A percentile compares a stretch with the other conserved stretches of the same genome.
Conservation (phyloP, 1,140 invertebrate genomes). For the Drosophila auraria region DNA sequence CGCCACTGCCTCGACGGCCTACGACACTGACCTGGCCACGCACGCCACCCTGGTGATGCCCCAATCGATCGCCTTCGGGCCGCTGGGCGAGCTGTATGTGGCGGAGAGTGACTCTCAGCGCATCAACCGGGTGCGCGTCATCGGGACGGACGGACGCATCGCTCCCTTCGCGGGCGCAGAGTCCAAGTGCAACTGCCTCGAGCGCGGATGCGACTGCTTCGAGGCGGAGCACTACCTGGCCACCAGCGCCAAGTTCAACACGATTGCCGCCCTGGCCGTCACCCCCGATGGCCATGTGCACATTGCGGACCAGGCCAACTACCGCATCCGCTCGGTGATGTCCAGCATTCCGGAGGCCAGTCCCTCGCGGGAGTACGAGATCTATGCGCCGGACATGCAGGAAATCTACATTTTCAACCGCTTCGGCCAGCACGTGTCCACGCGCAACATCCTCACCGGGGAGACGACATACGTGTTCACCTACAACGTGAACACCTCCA, state of each 20-base stretch:
- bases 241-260: conserved; percentile 96
- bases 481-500: conserved; percentile 98
- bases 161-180: conserved; percentile 96
- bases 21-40: conserved; percentile 93
- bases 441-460: conserved; percentile 96
- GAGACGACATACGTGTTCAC: conserved; percentile 96
- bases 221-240: conserved; percentile 96
- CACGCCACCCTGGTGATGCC: conserved; percentile 96
- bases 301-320: conserved; percentile 97
- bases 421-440: conserved; percentile 97
- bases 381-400: conserved; percentile 97
- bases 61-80: conserved; percentile 97
- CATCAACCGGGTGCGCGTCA: conserved; percentile 95
- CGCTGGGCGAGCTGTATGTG: conserved; percentile 96
- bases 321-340: conserved; percentile 95
- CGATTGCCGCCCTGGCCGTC: conserved; percentile 96
- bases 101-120: conserved; percentile 97
- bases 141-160: conserved; percentile 96
- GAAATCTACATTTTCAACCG: conserved; percentile 98
- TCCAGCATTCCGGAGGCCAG: conserved; percentile 95
- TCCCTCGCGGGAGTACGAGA: conserved; percentile 94
- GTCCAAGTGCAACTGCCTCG: conserved; percentile 97
- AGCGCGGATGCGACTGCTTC: conserved; percentile 95
- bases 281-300: conserved; percentile 97
- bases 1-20: conserved; percentile 90